These are phyloP conservation scores for Phrixothrix hirtus DNA, from an alignment of 2,888 invertebrate species.

Conservation along the genomic window DNA sequence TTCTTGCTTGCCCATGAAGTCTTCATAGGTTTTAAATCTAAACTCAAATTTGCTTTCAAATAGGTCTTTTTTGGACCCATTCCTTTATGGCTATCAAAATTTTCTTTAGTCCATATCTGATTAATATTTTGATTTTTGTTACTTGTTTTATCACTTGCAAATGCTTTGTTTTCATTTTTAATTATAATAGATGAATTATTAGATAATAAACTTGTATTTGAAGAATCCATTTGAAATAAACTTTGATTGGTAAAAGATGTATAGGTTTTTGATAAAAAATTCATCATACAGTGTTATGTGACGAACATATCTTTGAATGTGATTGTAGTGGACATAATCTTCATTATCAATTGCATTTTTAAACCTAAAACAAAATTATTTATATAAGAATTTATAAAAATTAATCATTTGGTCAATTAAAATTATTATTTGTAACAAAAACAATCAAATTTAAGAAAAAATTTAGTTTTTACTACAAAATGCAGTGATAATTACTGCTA, in stretches of 20 bases:
- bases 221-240: conserved; percentile 9
- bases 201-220: conserved; percentile 6
- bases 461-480: no score
- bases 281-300: conserved; percentile 17
- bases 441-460: no score
- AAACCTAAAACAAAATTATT: no score
- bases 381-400: no score
- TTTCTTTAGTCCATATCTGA: conserved; percentile 50
- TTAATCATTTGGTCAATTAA: no score
- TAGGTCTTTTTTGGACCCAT: conserved; percentile 16
- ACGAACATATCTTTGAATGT: conserved; percentile 5
- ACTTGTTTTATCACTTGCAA: conserved; percentile 16
- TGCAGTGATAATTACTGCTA: no score
- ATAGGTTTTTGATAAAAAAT: conserved; percentile 19
- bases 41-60: conserved; percentile 16
- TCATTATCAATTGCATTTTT: no score
- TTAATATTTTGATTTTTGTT: conserved; percentile 42
- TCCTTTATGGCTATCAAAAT: conserved; percentile 38
- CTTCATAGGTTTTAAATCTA: conserved; percentile 25
- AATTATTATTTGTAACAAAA: no score
- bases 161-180: conserved; percentile 9
- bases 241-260: conserved; percentile 13
- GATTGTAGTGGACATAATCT: no score
- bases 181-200: conserved; percentile 4
- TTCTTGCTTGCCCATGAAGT: conserved; percentile 33